phyloP scores from a whole-genome alignment of 2,888 invertebrate species.

The Latheticus oryzae region DNA sequence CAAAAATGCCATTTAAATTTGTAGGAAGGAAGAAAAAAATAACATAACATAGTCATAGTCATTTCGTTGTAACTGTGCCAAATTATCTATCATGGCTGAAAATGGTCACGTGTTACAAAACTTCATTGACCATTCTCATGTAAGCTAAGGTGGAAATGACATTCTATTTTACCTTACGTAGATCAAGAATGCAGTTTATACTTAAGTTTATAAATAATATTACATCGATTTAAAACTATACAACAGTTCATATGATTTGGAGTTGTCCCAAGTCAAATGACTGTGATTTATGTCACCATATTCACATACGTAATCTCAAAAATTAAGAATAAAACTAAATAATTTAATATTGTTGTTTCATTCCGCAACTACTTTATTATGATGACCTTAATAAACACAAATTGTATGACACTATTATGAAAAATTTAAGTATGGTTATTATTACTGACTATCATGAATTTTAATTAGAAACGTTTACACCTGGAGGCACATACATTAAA shows the following conservation, averaged over 20 bases:
- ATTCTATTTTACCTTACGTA: no score
- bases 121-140: slow-evolving; percentile 7
- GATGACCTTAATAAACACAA: slow-evolving; percentile 4
- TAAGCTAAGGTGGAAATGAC: no score
- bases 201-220: slow-evolving; percentile 15
- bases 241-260: slow-evolving; percentile 28
- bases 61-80: slow-evolving; percentile 44
- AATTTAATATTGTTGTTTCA: no score
- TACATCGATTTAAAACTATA: slow-evolving; percentile 15
- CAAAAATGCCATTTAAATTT: slow-evolving; percentile 49
- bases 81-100: slow-evolving; percentile 25
- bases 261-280: slow-evolving; percentile 31
- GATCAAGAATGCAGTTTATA: not conserved
- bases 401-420: slow-evolving; percentile 10
- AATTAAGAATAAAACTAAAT: no score
- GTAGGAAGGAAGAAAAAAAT: slow-evolving; percentile 49
- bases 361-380: slow-evolving; percentile 1
- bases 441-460: slow-evolving; percentile 13
- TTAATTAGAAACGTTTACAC: slow-evolving; percentile 27
- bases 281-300: slow-evolving; percentile 30
- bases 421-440: slow-evolving; percentile 15
- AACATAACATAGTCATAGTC: slow-evolving; percentile 46
- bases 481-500: slow-evolving; percentile 10
- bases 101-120: slow-evolving; percentile 18
- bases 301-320: no score